These are phyloP conservation scores for Scaeva pyrastri DNA, from an alignment of 2,888 invertebrate species.

Conservation along the genomic window DNA sequence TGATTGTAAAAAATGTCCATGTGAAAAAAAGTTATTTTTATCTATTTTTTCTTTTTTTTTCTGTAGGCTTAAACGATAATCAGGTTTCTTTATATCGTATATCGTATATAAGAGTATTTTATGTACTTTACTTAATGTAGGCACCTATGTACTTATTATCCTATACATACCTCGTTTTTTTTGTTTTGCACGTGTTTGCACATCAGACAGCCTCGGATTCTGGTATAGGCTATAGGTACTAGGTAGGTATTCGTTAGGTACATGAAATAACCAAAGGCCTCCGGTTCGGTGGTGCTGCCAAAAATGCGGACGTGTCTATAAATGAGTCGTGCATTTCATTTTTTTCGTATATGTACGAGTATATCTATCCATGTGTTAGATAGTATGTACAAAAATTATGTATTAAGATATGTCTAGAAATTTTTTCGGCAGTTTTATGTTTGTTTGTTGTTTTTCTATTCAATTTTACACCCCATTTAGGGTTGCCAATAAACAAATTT, in stretches of 20 bases:
- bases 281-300: not conserved
- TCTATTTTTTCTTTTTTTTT: slow-evolving; percentile 25
- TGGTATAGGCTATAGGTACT: not conserved
- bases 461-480: slow-evolving; percentile 40
- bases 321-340: slow-evolving; percentile 46
- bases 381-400: no score
- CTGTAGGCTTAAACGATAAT: slow-evolving; percentile 50
- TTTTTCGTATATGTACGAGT: not conserved
- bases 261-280: slow-evolving; percentile 35
- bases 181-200: slow-evolving; percentile 65
- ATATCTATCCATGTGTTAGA: not conserved
- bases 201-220: slow-evolving; percentile 33
- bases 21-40: slow-evolving; percentile 15
- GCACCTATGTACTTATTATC: not conserved
- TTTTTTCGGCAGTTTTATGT: slow-evolving; percentile 19
- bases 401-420: slow-evolving; percentile 13
- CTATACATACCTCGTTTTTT: not conserved
- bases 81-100: slow-evolving; percentile 55
- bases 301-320: slow-evolving; percentile 37
- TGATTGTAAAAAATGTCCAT: slow-evolving; percentile 67
- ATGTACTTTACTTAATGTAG: not conserved
- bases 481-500: not conserved
- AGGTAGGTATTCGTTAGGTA: not conserved
- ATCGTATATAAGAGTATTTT: not conserved
- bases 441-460: slow-evolving; percentile 17